Evolutionary conservation across 2,113 vertebrate genomes (phyloP), one percentile per base, ranked within the genome.

Genomic region (Poeciliopsis retropinna): DNA sequence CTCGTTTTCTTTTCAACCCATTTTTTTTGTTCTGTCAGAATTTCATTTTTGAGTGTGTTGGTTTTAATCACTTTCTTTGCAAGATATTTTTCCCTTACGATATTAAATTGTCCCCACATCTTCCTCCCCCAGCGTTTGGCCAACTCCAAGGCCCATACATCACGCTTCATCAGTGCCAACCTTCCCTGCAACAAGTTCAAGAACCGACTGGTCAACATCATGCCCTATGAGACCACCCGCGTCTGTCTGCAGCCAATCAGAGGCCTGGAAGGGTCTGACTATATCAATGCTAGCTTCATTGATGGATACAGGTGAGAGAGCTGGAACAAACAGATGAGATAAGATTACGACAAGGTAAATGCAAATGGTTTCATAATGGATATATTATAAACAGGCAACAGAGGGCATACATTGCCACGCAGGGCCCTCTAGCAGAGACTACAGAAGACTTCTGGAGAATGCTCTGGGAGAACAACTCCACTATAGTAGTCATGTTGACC

Each of bases 171-270:
- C 94, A 99, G 97, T 64, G 98, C 98, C 95, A 99, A 99, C 88
- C 96, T 99, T 73, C 98, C 98, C 10, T 99, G 97, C 91, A 99
- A 99, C 96, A 99, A 99, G 84, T 99, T 99, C 92, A 99, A 99
- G 94, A 99, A 99, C 84, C 96, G 98, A 80, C 95, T 99, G 73
- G 98, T 99, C 17, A 99, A 99, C 94, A 98, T 99, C 94, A 98
- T 99, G 97, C 98, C 98, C 1, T 99, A 99, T 0, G 97, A 99
- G 95, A 97, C 95, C 81, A 99, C 98, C 0, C 95, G 98, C 0
- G 98, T 99, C 82, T 98, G 97, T 83, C 95, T 99, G 60, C 97
- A 98, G 94, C 98, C 98, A 90, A 99, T 99, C 95, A 94, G 97
- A 1, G 98, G 97, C 1, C 95, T 99, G 71, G 98, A 99, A 85